Base-by-base conservation (phyloP, 2,888 invertebrate genomes). In the Eumacrocentrus americanus region DNA sequence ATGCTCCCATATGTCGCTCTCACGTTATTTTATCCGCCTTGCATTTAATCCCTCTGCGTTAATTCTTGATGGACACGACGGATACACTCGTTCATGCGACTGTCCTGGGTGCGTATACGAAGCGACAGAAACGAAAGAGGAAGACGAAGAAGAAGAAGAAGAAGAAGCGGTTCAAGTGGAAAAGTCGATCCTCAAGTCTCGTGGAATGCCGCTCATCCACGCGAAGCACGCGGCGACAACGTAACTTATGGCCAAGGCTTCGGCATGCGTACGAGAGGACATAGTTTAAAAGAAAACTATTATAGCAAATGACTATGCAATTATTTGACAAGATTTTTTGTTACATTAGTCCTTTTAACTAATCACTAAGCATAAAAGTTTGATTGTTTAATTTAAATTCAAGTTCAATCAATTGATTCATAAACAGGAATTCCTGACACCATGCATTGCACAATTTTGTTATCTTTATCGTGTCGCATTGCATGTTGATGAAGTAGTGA, bases 1-100 rank as follows among this genome's bases (percentile, higher is more conserved):
- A 52, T 38, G n/a, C 14, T 18, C 7, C 38, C 29, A 42, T 40
- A 12, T 53, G 34, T 58, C 34, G 20, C 25, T 42, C 34, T 58
- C 35, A 51, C 51, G 14, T 22, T 12, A 25, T 48, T 51, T 22
- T 58, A 50, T 50, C 50, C 40, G 4, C 25, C 38, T 34, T 42
- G 42, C 37, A 20, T 58, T 52, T 29, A 58, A 58, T 52, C 44
- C 46, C 25, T 7, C 29, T 9, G 14, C 46, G 52, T 58, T 58
- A 58, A 58, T 58, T 52, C 58, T 3, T 53, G 53, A 58, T 58
- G 53, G 23, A 58, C 58, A 58, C 22, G 58, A 52, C 46, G 51
- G 46, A 37, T 58, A 52, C 44, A 58, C 34, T 52, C 46, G 52
- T 53, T 46, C 46, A 40, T 35, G 46, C 23, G 37, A 52, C 51